Evolutionary conservation across 2,888 invertebrate genomes (phyloP), one percentile per base, ranked within the genome.

Genomic region (Thecocarcelia acutangulata): DNA sequence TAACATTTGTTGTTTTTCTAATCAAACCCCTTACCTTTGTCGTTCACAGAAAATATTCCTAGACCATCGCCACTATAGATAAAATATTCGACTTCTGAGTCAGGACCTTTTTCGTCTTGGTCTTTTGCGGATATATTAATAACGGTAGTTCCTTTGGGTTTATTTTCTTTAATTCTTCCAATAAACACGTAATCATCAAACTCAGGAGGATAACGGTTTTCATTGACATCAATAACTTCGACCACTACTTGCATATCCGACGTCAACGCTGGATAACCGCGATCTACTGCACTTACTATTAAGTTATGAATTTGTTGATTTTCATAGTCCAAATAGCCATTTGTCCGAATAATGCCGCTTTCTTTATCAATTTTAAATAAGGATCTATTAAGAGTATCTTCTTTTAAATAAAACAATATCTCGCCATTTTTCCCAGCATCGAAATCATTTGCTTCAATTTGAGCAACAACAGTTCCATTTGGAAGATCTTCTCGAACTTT

Each of bases 161-260:
- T 93, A 90, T 97, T 97, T 91, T 98, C 98, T 75, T 91, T 92
- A 83, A 98, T 95, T 85, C 92, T 92, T 64, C 95, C 96, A 81
- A 93, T 91, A 83, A 95, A 91, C 84, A 97, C 96, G 87, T 95
- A 95, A 89, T 96, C 96, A 68, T 93, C 93, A 90, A 98, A 98
- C 84, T 92, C 92, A 1, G 98, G 97, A 69, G 97, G 93, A 90
- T 94, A 94, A 73, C 94, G 92, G 91, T 98, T 98, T 91, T 98
- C 98, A 91, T 98, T 97, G 17, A 98, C 98, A 91, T 98, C 98
- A 85, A 96, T 95, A 82, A 97, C 93, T 91, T 97, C 97, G 69
- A 98, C 93, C 66, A 95, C 93, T 42, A 98, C 93, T 79, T 94
- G 93, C 77, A 96, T 95, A 87, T 96, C 95, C 1, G 97, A 93